phyloP scores from a whole-genome alignment of 2,113 vertebrate genomes.

The Tautogolabrus adspersus region DNA sequence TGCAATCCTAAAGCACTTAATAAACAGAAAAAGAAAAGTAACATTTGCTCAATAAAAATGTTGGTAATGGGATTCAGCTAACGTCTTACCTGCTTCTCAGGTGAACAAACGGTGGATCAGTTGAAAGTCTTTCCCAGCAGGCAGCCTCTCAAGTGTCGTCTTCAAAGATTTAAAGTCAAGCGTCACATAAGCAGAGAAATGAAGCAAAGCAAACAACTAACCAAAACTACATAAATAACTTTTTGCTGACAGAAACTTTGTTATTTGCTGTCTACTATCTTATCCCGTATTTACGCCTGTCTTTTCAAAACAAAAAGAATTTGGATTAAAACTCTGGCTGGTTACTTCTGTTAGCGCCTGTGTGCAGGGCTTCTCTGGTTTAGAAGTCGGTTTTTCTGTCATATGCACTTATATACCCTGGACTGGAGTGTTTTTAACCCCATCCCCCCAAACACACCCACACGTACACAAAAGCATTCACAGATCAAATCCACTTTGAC shows the following conservation, averaged over 20 bases:
- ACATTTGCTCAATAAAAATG: not conserved
- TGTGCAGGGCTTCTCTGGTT: not conserved
- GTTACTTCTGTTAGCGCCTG: not conserved
- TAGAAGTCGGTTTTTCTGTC: not conserved
- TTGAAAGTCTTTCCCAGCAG: not conserved
- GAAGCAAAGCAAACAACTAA: no score
- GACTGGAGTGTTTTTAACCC: slow-evolving; percentile 12
- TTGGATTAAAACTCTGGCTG: not conserved
- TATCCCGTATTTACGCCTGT: not conserved
- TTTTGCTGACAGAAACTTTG: not conserved
- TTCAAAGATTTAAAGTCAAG: not conserved
- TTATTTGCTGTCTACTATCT: not conserved
- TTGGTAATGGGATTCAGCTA: not conserved
- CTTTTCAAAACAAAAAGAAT: not conserved
- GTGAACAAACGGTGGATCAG: not conserved
- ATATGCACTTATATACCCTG: slow-evolving; percentile 51
- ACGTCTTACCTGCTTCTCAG: slow-evolving; percentile 51
- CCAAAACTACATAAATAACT: not conserved
- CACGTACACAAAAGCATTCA: slow-evolving; percentile 36
- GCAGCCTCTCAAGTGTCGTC: not conserved
- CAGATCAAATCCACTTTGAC: slow-evolving; percentile 58
- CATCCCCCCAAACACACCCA: slow-evolving; percentile 16
- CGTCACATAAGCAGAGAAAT: not conserved
- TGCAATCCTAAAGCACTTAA: no score
- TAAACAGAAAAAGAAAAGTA: not conserved